Conservation (phyloP, 2,113 vertebrate genomes). For the Penelope pileata region DNA sequence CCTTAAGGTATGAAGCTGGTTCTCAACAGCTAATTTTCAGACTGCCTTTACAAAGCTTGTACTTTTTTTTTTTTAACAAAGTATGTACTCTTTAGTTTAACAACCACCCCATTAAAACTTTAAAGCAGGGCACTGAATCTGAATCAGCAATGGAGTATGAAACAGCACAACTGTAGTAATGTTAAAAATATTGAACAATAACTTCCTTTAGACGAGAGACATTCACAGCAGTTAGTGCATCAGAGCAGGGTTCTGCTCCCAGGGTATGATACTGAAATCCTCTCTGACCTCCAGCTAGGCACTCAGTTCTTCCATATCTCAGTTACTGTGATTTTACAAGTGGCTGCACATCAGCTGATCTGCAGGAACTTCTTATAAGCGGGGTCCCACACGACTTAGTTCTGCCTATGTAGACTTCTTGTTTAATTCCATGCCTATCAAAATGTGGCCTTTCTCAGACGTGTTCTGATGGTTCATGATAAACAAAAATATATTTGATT, state of each 20-base stretch:
- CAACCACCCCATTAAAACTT: background rate
- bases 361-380: background rate
- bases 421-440: background rate
- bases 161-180: background rate
- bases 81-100: background rate
- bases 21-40: slow-evolving; percentile 20
- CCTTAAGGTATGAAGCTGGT: background rate
- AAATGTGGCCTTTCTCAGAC: background rate
- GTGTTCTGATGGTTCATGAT: background rate
- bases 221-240: background rate
- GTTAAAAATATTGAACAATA: background rate
- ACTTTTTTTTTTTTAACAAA: background rate
- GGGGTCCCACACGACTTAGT: background rate
- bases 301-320: background rate
- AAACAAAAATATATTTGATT: background rate
- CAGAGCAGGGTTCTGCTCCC: background rate
- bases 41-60: background rate
- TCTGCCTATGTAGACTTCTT: background rate
- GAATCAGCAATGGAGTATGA: background rate
- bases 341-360: background rate
- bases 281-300: background rate
- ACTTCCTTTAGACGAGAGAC: background rate
- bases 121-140: background rate
- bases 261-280: background rate
- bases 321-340: background rate